Conservation (phyloP, 23 tunicate genomes). For the Botrylloides violaceus region DNA sequence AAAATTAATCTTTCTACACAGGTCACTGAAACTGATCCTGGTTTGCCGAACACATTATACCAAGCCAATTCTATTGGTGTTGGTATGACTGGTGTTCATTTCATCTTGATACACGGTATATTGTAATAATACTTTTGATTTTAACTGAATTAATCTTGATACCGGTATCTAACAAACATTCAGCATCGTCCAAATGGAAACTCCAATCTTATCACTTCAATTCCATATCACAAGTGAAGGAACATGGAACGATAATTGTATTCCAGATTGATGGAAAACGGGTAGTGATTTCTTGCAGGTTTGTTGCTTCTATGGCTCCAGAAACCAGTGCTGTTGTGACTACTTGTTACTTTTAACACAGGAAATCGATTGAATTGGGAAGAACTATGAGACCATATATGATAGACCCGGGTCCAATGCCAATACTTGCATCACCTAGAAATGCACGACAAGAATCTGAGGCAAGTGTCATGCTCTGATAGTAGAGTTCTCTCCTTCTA, state of each 20-base stretch:
- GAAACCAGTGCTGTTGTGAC: neutral
- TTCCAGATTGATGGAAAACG: slow-evolving; percentile 5
- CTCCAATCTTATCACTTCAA: slow-evolving; percentile 10
- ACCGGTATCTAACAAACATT: too few relatives aligned
- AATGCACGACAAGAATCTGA: neutral
- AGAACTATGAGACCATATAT: neutral
- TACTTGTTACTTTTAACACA: neutral
- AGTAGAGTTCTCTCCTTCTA: too few relatives aligned
- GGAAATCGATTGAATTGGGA: neutral
- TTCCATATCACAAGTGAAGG: slow-evolving; percentile 6
- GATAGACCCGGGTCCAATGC: neutral
- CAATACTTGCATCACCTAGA: neutral
- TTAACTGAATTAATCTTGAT: neutral
- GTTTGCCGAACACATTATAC: slow-evolving; percentile 6
- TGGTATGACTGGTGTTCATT: slow-evolving; percentile 19
- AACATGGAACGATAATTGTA: neutral
- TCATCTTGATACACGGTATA: neutral
- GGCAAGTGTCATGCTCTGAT: neutral
- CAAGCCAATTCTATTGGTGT: slow-evolving; percentile 18
- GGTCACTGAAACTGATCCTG: neutral
- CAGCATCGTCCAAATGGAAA: slow-evolving; percentile 11
- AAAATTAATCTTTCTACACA: neutral
- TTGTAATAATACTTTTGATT: neutral
- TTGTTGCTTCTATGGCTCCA: neutral
- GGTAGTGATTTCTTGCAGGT: slow-evolving; percentile 16